Percentiles rank a stretch among this genome's conserved stretches.
Evolutionary conservation across 2,113 vertebrate species (phyloP).

Genomic region (Leuciscus idus): DNA sequence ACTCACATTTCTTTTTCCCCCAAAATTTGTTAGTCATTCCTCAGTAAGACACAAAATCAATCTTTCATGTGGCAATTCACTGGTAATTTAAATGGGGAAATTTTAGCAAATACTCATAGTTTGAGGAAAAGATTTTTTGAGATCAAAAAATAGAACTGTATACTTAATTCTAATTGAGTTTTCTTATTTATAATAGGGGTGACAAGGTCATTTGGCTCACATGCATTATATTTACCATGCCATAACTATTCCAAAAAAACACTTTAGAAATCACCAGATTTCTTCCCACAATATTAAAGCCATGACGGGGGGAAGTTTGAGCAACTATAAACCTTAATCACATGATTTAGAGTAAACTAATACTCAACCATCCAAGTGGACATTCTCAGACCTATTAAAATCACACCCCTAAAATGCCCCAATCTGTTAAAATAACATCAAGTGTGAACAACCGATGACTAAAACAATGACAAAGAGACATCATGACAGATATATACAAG

Average conservation of each 20-base stretch:
- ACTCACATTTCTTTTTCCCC: not conserved
- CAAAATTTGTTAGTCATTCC: conserved; percentile 13
- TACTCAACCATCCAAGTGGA: not conserved
- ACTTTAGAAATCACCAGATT: not conserved
- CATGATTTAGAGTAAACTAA: not conserved
- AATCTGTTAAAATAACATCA: not conserved
- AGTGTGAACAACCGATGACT: not conserved
- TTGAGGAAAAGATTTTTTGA: not conserved
- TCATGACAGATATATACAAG: not conserved
- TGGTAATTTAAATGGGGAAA: not conserved
- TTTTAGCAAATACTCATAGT: not conserved
- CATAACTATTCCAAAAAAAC: not conserved
- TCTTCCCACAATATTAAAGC: not conserved
- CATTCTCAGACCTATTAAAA: not conserved
- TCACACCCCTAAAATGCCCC: not conserved
- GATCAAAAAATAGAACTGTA: not conserved
- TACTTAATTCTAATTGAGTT: not conserved
- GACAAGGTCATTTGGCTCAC: not conserved
- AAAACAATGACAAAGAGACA: not conserved
- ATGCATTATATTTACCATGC: not conserved
- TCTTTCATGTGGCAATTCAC: conserved; percentile 6
- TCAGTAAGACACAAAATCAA: not conserved
- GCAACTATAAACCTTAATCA: not conserved
- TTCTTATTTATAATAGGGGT: not conserved
- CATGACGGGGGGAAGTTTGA: not conserved